Evolutionary conservation across 2,888 invertebrate genomes (phyloP).

Genomic region (Electrophaes corylata): DNA sequence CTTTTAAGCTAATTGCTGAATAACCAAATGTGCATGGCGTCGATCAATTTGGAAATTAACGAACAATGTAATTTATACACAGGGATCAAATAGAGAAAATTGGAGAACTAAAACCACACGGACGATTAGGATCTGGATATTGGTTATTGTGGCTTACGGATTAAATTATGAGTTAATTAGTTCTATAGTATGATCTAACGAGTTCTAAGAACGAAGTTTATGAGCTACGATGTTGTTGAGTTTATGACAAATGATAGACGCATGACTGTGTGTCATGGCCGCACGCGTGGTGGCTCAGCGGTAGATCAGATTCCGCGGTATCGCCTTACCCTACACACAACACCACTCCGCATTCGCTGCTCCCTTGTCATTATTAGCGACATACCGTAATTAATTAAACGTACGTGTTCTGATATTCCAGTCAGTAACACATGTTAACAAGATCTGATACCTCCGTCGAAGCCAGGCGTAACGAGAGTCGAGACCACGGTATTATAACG

Average conservation of each 20-base stretch:
- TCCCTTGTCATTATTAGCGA: conserved; percentile 69
- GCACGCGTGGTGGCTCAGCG: conserved; percentile 22
- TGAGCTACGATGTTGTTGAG: conserved; percentile 45
- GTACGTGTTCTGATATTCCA: conserved; percentile 61
- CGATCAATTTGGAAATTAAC: conserved; percentile 15
- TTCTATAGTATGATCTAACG: background rate
- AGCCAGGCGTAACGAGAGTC: conserved; percentile 43
- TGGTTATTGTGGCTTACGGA: conserved; percentile 1
- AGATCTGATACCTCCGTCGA: conserved; percentile 54
- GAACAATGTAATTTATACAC: conserved; percentile 11
- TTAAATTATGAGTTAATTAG: background rate
- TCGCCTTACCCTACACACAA: conserved; percentile 54
- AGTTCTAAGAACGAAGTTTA: conserved; percentile 37
- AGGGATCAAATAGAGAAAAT: conserved; percentile 9
- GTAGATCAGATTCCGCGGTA: conserved; percentile 52
- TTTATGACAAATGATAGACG: conserved; percentile 65
- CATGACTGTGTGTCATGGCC: conserved; percentile 49
- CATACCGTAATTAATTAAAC: conserved; percentile 69
- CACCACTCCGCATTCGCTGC: conserved; percentile 45
- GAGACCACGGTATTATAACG: conserved; percentile 54
- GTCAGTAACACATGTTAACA: conserved; percentile 66
- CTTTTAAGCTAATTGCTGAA: conserved; percentile 19
- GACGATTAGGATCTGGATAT: conserved; percentile 17
- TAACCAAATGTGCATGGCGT: conserved; percentile 1
- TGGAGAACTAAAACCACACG: conserved; percentile 14